Conservation (phyloP, 2,113 vertebrate species). For the Uropsilus gracilis region DNA sequence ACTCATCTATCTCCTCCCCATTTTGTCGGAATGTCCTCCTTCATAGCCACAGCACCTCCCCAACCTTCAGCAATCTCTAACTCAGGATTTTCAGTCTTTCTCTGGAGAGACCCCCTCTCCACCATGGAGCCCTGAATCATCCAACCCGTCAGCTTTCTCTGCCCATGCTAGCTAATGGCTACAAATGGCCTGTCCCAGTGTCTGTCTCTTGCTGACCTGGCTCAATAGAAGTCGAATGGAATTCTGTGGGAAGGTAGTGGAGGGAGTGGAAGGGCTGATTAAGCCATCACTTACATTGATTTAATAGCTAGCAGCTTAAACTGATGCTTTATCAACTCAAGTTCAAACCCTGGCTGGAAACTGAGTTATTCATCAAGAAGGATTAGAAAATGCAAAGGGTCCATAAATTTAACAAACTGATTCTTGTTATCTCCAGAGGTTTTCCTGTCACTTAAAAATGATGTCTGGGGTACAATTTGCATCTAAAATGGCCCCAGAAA, state of each 20-base stretch:
- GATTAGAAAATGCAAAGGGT: conserved; percentile 85
- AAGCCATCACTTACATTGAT: conserved; percentile 79
- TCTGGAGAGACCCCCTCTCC: not conserved
- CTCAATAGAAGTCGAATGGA: conserved; percentile 52
- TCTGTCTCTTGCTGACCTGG: conserved; percentile 46
- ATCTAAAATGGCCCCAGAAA: conserved; percentile 85
- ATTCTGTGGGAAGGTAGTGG: conserved; percentile 69
- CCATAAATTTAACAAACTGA: conserved; percentile 86
- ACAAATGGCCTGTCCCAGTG: conserved; percentile 6
- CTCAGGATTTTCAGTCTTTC: not conserved
- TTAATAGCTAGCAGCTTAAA: conserved; percentile 84
- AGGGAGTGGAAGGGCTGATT: conserved; percentile 66
- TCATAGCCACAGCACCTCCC: not conserved
- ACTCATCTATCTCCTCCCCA: not conserved
- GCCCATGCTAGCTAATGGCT: not conserved
- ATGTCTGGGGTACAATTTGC: conserved; percentile 85
- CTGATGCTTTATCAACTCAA: conserved; percentile 85
- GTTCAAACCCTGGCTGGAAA: conserved; percentile 86
- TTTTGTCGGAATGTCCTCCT: not conserved
- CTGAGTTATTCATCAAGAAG: conserved; percentile 85
- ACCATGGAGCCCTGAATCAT: rapidly evolving
- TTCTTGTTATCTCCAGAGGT: conserved; percentile 87
- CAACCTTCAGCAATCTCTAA: not conserved
- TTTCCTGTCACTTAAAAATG: conserved; percentile 87
- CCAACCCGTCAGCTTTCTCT: not conserved